Conservation (phyloP, 2,113 vertebrate species). For the Morone saxatilis region DNA sequence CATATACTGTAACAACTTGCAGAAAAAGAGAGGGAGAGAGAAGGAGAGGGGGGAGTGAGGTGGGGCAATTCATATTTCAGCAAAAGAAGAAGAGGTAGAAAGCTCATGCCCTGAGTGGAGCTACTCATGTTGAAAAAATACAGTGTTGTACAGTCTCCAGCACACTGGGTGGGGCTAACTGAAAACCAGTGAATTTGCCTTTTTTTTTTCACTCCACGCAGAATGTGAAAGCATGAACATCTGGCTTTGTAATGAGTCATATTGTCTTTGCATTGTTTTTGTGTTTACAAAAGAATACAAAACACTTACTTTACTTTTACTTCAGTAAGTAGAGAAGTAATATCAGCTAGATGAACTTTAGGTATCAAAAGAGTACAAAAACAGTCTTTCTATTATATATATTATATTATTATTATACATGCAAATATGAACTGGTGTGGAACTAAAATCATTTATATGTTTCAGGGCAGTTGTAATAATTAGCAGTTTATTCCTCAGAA, state of each 20-base stretch:
- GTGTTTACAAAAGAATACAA: neutral
- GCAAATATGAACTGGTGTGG: too few relatives aligned
- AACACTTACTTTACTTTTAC: neutral
- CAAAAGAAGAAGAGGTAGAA: neutral
- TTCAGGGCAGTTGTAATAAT: too few relatives aligned
- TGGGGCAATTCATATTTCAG: neutral
- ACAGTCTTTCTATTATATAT: too few relatives aligned
- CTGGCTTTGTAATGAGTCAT: neutral
- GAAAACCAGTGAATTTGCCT: conserved; percentile 39
- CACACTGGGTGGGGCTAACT: conserved; percentile 58
- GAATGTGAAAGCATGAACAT: neutral
- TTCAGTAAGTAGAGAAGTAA: neutral
- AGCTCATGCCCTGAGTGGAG: neutral
- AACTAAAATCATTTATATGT: too few relatives aligned
- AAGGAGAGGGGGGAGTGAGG: rapidly evolving
- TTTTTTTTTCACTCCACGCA: neutral
- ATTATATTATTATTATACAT: too few relatives aligned
- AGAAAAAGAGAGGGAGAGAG: neutral
- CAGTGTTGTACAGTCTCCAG: conserved; percentile 36
- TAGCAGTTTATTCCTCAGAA: neutral
- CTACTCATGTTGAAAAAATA: neutral
- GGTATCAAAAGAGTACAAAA: neutral
- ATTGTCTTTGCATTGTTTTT: neutral
- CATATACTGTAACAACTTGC: neutral
- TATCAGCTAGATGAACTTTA: neutral